Evolutionary conservation across 1,140 invertebrate genomes (phyloP), one percentile per base, ranked within the genome.

Genomic region (Microplitis demolitor): DNA sequence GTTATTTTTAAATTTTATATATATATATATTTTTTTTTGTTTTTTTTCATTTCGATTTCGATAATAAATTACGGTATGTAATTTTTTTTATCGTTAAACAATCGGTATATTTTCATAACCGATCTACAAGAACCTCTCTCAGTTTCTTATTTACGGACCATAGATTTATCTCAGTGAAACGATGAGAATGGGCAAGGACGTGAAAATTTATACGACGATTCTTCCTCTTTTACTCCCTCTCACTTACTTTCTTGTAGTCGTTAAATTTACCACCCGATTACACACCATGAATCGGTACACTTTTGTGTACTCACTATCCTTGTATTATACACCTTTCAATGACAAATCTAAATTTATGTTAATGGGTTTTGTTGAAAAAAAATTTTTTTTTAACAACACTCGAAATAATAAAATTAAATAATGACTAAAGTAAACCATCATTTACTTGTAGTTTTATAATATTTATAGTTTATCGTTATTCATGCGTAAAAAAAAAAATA

Each of bases 191-290:
- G 51, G 50, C 66, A 67, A 79, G 62, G 67, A 74, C 66, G 61
- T 74, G 66, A 13, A 70, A 79, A 82, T 80, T 78, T 78, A 80
- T 80, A 66, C 54, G 35, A 33, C 58, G 9, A 73, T 53, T 24
- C 60, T 54, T 64, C 34, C 50, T n/a, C 72, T 69, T 54, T 51
- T 8, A 35, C 58, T 54, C 54, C 58, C 50, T 54, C 16, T 39
- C 60, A 35, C 61, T 68, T 9, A 37, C 8, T 63, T 13, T 37
- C 37, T 62, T 33, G 35, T 37, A 50, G 39, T 14, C 54, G 24
- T 71, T 50, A 69, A 72, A 71, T 75, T 79, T 73, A 72, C 71
- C 39, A 14, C 24, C 60, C 14, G 63, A 53, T 77, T 64, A 73
- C 35, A 34, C 50, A 16, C 58, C 24, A 69, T 45, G 53, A 45